Evolutionary conservation across 2,888 invertebrate genomes (phyloP).

Genomic region (Troilus luridus): DNA sequence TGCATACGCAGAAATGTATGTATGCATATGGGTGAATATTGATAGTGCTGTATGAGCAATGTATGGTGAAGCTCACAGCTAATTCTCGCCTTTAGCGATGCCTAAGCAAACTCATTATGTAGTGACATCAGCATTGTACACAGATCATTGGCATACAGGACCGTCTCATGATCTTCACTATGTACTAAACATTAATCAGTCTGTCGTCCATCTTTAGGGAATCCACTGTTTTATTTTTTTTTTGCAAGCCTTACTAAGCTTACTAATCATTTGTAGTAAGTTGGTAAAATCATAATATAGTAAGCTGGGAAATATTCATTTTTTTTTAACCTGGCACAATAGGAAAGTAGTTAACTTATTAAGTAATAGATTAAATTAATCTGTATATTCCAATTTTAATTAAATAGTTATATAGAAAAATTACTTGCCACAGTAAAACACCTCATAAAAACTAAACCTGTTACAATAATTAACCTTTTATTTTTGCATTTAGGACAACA

Average conservation of each 20-base stretch:
- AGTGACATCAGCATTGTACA: slow-evolving; percentile 18
- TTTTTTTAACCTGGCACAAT: too few relatives aligned
- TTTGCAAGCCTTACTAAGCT: neutral
- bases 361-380: too few relatives aligned
- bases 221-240: neutral
- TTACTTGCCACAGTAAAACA: too few relatives aligned
- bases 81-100: neutral
- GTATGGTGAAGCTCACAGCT: neutral
- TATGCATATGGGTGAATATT: neutral
- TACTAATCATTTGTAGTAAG: too few relatives aligned
- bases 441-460: too few relatives aligned
- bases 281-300: too few relatives aligned
- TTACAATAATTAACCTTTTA: too few relatives aligned
- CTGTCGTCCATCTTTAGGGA: neutral
- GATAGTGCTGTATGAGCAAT: neutral
- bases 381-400: too few relatives aligned
- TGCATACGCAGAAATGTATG: neutral
- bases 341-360: too few relatives aligned
- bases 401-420: too few relatives aligned
- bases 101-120: slow-evolving; percentile 23
- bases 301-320: too few relatives aligned
- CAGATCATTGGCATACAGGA: slow-evolving; percentile 27
- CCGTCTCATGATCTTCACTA: neutral
- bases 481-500: too few relatives aligned
- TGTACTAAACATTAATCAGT: neutral